Evolutionary conservation across 2,888 invertebrate species (phyloP).

Genomic region (Boloria selene): DNA sequence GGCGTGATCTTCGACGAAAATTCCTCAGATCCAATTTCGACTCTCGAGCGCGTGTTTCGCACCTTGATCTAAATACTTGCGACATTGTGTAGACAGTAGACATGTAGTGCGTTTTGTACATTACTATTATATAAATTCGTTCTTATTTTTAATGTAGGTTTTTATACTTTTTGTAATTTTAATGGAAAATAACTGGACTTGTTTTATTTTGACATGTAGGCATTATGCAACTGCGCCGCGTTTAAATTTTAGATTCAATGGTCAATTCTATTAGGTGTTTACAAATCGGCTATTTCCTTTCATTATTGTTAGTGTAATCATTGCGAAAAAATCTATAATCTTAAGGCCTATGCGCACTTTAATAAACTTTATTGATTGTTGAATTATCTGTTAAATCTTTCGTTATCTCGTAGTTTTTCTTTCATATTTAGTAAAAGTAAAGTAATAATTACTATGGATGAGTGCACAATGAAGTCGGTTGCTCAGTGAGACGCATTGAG

Average conservation of each 20-base stretch:
- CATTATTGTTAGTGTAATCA: constrained; percentile 18
- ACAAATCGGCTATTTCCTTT: constrained; percentile 28
- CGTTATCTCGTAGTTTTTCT: not conserved
- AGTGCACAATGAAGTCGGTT: constrained; percentile 55
- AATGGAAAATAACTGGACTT: too few relatives aligned
- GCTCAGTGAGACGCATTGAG: constrained; percentile 43
- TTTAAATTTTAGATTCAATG: constrained; percentile 23
- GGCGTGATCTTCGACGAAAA: constrained; percentile 70
- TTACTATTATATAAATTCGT: constrained; percentile 43
- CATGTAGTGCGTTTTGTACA: constrained; percentile 63
- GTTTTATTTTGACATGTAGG: not conserved
- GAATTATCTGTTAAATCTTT: too few relatives aligned
- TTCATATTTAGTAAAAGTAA: constrained; percentile 60
- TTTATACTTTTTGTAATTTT: too few relatives aligned
- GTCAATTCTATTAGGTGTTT: constrained; percentile 10
- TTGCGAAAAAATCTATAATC: constrained; percentile 6
- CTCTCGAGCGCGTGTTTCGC: constrained; percentile 78
- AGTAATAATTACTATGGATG: constrained; percentile 40
- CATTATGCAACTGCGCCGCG: constrained; percentile 17
- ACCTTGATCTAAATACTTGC: constrained; percentile 82
- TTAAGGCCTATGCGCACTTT: constrained; percentile 2
- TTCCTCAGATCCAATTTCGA: constrained; percentile 74
- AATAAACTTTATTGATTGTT: not conserved
- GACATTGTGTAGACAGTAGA: constrained; percentile 77
- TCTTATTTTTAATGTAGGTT: not conserved